Evolutionary conservation across 35 echinoderm and acorn worm species (phyloP).

Genomic region (Apostichopus parvimensis): DNA sequence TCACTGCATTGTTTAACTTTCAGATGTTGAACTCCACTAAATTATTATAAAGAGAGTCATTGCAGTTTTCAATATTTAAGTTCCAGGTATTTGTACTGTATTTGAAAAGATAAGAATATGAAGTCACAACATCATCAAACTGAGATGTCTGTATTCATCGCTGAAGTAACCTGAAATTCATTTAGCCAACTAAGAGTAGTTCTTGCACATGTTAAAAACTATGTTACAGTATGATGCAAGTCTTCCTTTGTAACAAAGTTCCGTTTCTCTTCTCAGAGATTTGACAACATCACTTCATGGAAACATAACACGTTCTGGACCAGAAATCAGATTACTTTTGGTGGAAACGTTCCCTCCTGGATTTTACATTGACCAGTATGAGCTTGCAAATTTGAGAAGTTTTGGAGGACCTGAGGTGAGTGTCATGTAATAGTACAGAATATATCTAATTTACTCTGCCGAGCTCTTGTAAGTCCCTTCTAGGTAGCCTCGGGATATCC

Average conservation of each 20-base stretch:
- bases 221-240: neutral
- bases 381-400: neutral
- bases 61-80: no score
- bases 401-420: slow-evolving; percentile 26
- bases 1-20: no score
- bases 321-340: neutral
- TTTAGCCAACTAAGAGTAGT: no score
- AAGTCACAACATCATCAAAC: no score
- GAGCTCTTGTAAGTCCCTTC: neutral
- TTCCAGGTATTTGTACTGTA: no score
- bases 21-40: no score
- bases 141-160: no score
- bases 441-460: neutral
- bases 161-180: no score
- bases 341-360: slow-evolving; percentile 1
- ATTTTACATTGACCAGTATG: slow-evolving; percentile 20
- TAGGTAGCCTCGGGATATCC: neutral
- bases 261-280: neutral
- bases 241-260: neutral
- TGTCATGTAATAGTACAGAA: neutral
- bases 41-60: no score
- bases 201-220: neutral
- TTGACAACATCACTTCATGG: neutral
- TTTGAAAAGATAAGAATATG: no score
- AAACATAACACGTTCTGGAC: neutral